Evolutionary conservation across 1,140 invertebrate genomes (phyloP).

Genomic region (Atopsyche davidsoni): DNA sequence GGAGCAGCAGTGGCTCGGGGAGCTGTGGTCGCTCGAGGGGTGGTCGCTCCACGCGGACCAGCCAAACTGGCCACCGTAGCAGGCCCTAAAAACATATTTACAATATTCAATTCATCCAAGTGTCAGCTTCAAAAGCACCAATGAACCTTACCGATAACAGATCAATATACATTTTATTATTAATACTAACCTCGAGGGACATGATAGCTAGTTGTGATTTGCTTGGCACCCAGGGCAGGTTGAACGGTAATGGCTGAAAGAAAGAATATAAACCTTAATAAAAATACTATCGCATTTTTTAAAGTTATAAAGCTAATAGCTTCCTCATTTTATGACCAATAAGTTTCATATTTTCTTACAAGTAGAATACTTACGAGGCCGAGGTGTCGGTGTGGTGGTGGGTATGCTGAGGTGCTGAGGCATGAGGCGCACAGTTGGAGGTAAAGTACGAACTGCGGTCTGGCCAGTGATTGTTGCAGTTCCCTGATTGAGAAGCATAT

Average conservation of each 20-base stretch:
- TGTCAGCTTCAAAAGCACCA: no score
- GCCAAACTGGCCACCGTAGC: conserved; percentile 25
- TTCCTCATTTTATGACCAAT: no score
- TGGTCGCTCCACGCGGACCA: conserved; percentile 18
- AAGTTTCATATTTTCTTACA: no score
- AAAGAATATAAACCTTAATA: not conserved
- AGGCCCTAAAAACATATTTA: conserved; percentile 14
- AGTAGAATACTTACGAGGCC: no score
- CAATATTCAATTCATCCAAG: not conserved
- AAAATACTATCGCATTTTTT: no score
- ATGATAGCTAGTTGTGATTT: conserved; percentile 28
- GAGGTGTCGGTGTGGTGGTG: not conserved
- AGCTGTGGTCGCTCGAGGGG: conserved; percentile 20
- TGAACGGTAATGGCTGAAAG: conserved; percentile 8
- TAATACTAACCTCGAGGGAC: conserved; percentile 24
- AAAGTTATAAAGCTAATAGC: no score
- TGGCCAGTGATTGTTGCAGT: conserved; percentile 8
- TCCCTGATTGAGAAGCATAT: no score
- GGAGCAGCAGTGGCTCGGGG: conserved; percentile 1
- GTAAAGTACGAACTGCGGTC: conserved; percentile 11
- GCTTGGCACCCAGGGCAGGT: conserved; percentile 12
- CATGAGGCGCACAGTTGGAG: conserved; percentile 20
- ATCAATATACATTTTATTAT: no score
- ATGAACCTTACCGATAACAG: no score
- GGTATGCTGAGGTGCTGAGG: conserved; percentile 13